Evolutionary conservation across 2,888 invertebrate species (phyloP), one percentile per base, ranked within the genome.

Genomic region (Oscheius sp.): DNA sequence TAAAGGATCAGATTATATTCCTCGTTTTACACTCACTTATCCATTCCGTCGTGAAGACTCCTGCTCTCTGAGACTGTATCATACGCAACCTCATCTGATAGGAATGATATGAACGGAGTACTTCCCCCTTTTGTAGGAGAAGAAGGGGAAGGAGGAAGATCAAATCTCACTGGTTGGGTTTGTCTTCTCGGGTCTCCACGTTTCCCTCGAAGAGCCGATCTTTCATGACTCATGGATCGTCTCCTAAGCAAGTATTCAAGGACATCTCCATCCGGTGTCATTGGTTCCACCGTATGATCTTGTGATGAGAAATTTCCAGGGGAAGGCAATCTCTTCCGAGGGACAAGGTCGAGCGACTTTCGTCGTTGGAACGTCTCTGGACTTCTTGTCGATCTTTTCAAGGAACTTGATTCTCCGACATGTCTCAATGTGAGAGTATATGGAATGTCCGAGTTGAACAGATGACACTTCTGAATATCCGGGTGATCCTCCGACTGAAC

Each of bases 101-200:
- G 68, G 20, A 82, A 77, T 17, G 73, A 73, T 22, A 77, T 74
- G 47, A 80, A 74, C 3, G 80, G 80, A 8, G 80, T 74, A 9
- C 77, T 72, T 3, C 77, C 74, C 2, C 69, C 72, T 24, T 71
- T 70, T 33, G 71, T 71, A 36, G 73, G 71, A 49, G 74, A 71
- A 24, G 70, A 72, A 5, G 74, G 72, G 2, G 67, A 56, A 3
- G 78, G 75, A 8, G 82, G 80, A 2, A 77, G 66, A 45, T 78
- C 74, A 54, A 82, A 74, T 24, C 79, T 85, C 9, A 88, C 72
- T 76, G 82, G 71, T 79, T 84, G 81, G 78, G 86, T 70, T 84
- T 80, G 66, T 74, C 82, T 72, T 86, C 88, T 17, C 82, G 87
- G 77, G 86, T 87, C 77, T 83, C 86, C 68, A 80, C 87, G 62